phyloP scores from a whole-genome alignment of 2,113 vertebrate species.

The Platysteira castanea region DNA sequence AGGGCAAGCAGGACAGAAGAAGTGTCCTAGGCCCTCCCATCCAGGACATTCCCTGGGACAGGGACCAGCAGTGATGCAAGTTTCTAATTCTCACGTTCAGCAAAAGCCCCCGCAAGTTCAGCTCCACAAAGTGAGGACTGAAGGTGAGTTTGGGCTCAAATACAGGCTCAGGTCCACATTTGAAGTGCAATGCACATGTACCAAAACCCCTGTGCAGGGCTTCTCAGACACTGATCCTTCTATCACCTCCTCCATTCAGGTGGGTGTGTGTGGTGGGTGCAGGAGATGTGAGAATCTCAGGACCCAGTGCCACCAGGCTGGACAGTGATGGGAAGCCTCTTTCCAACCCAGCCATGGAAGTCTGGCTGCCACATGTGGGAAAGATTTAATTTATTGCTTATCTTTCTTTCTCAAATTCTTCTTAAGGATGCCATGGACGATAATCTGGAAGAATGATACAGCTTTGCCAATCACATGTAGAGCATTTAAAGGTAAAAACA shows the following conservation, averaged over 20 bases:
- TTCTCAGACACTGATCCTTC: neutral
- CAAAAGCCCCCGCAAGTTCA: neutral
- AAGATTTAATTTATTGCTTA: neutral
- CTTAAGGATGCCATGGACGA: neutral
- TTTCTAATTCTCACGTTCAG: neutral
- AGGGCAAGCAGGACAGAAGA: neutral
- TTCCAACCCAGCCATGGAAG: neutral
- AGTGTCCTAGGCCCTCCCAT: neutral
- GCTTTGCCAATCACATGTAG: neutral
- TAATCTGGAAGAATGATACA: neutral
- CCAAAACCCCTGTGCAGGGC: neutral
- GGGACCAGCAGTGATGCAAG: neutral
- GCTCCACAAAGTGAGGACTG: neutral
- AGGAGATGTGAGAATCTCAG: neutral
- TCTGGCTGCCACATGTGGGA: neutral
- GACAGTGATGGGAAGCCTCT: neutral
- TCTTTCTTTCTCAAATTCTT: neutral
- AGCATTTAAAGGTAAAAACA: neutral
- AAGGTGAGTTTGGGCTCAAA: neutral
- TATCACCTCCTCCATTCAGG: neutral
- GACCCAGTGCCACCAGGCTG: neutral
- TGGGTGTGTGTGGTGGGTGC: accelerated
- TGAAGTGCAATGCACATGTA: neutral
- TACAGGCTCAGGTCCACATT: neutral
- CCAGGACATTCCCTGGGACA: neutral